Percentiles rank a stretch among this genome's conserved stretches.
These are phyloP conservation scores for Rhinogobius similis DNA, from an alignment of 2,113 vertebrate species.

Conservation along the genomic window DNA sequence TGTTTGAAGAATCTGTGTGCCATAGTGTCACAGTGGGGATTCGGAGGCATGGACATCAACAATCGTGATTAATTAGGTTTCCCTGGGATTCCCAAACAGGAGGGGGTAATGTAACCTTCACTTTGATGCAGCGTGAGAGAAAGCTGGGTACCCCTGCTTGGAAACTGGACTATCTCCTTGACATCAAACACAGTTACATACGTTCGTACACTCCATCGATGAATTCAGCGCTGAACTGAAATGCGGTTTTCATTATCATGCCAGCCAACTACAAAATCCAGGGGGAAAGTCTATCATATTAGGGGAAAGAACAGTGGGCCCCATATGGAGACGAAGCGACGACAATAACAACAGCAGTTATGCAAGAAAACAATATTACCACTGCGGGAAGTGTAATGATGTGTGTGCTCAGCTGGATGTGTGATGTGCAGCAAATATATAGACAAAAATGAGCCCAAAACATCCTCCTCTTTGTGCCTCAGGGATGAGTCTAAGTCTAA, in stretches of 20 bases:
- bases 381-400: neutral
- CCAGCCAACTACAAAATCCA: neutral
- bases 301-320: neutral
- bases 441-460: neutral
- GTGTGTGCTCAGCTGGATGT: constrained; percentile 20
- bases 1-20: constrained; percentile 16
- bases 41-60: constrained; percentile 8
- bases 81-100: constrained; percentile 1
- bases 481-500: neutral
- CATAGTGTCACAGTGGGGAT: neutral
- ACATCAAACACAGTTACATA: neutral
- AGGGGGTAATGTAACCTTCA: neutral
- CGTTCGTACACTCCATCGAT: too few relatives aligned
- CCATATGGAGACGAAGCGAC: constrained; percentile 19
- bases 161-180: neutral
- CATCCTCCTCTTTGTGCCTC: neutral
- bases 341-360: constrained; percentile 18
- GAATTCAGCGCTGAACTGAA: neutral
- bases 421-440: neutral
- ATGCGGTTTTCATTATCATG: constrained; percentile 3
- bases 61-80: constrained; percentile 27
- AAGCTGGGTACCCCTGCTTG: neutral
- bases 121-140: constrained; percentile 11
- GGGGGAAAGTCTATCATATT: neutral
- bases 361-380: constrained; percentile 10